Base-by-base conservation (phyloP, 1,140 invertebrate species). In the Drosophila funebris region DNA sequence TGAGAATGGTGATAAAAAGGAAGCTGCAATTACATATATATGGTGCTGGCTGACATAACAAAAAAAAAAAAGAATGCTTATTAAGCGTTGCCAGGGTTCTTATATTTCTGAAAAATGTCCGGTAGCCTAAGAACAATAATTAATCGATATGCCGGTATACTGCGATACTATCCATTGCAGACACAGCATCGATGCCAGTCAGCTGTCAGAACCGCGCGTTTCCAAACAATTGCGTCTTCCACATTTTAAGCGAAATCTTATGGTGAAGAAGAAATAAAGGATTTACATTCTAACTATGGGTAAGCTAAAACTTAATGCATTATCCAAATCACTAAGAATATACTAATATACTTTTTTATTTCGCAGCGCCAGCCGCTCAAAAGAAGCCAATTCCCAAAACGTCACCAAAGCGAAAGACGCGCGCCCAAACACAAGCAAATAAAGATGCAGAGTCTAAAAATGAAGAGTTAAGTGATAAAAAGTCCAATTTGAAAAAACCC, bases 11-110 rank as follows among this genome's bases (percentile, higher is more conserved):
- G 44, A 22, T 22, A 52, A 69, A 61, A 46, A 48, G 20, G 46
- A 63, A 36, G 58, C 54, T 63, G 48, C 33, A 63, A 67, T 46
- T 67, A 46, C 50, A 39, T 29, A 37, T 31, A 14, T 41, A 18
- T 24, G 43, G 4, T 46, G 39, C 27, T 36, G 14, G 50, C 50
- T 41, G 22, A 29, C 39, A 41, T 14, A 52, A 1, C 39, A 11
- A 24, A 52, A 41, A 29, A 22, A 6, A 29, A 22, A 61, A 13
- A 39, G 39, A 60, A 67, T 33, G 50, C 9, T 24, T 20, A 18
- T 33, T n/a, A 1, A 18, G 48, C 27, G 53, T 29, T 57, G 37
- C 37, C 53, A n/a, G 9, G 4, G 33, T 4, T 36, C 11, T 11
- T 13, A 36, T 36, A 11, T 11, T 33, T 36, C 3, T 13, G 24